Base-by-base conservation (phyloP, 2,113 vertebrate species). In the Prionailurus viverrinus region DNA sequence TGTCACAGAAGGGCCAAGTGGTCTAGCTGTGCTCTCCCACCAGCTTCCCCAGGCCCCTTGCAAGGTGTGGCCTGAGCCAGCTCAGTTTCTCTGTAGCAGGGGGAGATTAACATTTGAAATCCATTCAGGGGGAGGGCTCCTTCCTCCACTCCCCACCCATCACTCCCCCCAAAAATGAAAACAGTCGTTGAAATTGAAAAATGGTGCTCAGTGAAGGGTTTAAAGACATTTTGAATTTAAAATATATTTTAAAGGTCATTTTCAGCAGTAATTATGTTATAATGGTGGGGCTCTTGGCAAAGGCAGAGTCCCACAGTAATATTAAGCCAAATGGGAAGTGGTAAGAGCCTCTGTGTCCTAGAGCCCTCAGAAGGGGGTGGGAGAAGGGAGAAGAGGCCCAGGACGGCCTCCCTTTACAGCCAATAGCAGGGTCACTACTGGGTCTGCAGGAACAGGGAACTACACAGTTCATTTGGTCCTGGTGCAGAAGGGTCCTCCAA, bases 241-340 rank as follows among this genome's bases (percentile, higher is more conserved):
- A 99, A 98, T 98, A 98, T 98, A 98, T 99, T 98, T 99, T 98
- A 99, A 99, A 99, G 98, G 98, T 99, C 99, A 99, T 98, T 99
- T 99, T 99, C 98, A 97, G 97, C 98, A 98, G 98, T 99, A 99
- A 99, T 99, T 98, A 98, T 97, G 98, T 98, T 99, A 98, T 98
- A 99, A 98, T 98, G 97, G 98, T 97, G 97, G 98, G 98, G 97
- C 97, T 98, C 98, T 98, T 98, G 98, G 98, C 87, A 97, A 98
- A 99, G 66, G 96, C 5, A 41, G 98, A 97, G 97, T 29, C 85
- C 97, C 98, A 97, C 97, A 97, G 98, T 98, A 98, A 98, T 97
- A 94, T 51, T 58, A 97, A 98, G 92, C 95, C 63, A 85, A 95
- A 98, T 36, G 97, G 92, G 98, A 98, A 96, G 91, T 92, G 84